Conservation (phyloP, 2,888 invertebrate genomes). For the Heterodera filipjevi region DNA sequence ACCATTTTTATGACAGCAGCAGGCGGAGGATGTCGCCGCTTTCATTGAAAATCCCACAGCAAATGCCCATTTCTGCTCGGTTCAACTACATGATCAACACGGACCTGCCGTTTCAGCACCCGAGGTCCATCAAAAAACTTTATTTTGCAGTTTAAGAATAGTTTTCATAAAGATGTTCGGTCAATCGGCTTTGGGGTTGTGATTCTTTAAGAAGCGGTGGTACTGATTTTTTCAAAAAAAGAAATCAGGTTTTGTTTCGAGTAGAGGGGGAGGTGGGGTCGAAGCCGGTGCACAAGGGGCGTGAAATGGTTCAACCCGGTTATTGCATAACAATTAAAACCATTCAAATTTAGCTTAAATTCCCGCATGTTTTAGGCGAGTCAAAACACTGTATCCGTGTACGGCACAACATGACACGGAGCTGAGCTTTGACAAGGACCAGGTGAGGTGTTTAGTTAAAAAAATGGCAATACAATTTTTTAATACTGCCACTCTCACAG, state of each 20-base stretch:
- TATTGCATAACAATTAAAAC: not conserved
- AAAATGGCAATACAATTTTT: not conserved
- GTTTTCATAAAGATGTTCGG: too few relatives aligned
- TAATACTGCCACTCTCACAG: not conserved
- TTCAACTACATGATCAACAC: slow-evolving; percentile 44
- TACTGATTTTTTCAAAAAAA: too few relatives aligned
- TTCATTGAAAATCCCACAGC: slow-evolving; percentile 35
- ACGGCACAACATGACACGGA: slow-evolving; percentile 94
- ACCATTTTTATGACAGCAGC: slow-evolving; percentile 5
- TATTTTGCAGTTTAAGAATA: too few relatives aligned
- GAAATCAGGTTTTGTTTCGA: too few relatives aligned
- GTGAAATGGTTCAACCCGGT: too few relatives aligned
- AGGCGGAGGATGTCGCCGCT: not conserved
- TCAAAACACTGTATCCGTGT: slow-evolving; percentile 91
- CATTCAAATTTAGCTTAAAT: slow-evolving; percentile 21
- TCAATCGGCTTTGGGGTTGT: too few relatives aligned
- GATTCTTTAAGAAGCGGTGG: too few relatives aligned
- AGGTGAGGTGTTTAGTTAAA: not conserved
- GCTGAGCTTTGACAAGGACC: slow-evolving; percentile 58
- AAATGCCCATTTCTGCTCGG: slow-evolving; percentile 41
- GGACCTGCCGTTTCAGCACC: slow-evolving; percentile 44
- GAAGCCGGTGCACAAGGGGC: too few relatives aligned
- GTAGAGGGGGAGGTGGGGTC: too few relatives aligned
- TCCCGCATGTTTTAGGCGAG: slow-evolving; percentile 72
- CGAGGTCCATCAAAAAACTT: too few relatives aligned